These are phyloP conservation scores for Sigmodon hispidus DNA, from an alignment of 2,113 vertebrate species.

Conservation along the genomic window DNA sequence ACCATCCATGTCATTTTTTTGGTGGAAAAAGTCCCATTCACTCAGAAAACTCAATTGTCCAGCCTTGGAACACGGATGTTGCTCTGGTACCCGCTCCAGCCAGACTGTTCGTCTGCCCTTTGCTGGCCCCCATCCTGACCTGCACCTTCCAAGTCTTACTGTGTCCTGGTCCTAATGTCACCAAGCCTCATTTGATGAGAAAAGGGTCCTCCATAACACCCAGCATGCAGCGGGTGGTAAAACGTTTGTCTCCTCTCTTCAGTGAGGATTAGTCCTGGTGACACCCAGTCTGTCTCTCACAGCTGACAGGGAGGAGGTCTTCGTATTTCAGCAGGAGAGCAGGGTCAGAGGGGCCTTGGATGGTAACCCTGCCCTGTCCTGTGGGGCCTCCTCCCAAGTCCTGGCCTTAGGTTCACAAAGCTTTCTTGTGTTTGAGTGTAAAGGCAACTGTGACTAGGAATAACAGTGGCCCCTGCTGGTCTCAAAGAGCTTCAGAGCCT, in stretches of 20 bases:
- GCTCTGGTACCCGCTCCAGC: neutral
- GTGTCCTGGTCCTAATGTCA: neutral
- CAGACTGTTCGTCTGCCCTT: neutral
- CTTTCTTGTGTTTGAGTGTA: neutral
- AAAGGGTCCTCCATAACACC: neutral
- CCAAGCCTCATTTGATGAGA: neutral
- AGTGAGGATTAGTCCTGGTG: neutral
- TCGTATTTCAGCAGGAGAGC: neutral
- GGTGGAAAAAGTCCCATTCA: neutral
- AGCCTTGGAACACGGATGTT: accelerated
- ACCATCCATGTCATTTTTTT: neutral
- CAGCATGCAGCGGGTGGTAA: no score
- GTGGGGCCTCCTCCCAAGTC: accelerated
- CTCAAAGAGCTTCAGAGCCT: neutral
- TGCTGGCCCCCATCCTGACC: neutral
- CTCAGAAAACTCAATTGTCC: neutral
- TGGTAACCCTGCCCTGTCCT: no score
- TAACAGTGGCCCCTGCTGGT: neutral
- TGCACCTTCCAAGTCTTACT: neutral
- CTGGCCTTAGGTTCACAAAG: neutral
- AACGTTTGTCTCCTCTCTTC: neutral
- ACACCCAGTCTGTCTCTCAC: neutral
- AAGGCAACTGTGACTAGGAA: neutral
- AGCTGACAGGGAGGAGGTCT: neutral
- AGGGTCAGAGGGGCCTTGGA: neutral